A percentile compares a stretch with the other conserved stretches of the same genome.
These are phyloP conservation scores for Zygogramma bicolorata DNA, from an alignment of 2,888 invertebrate species.

Conservation along the genomic window DNA sequence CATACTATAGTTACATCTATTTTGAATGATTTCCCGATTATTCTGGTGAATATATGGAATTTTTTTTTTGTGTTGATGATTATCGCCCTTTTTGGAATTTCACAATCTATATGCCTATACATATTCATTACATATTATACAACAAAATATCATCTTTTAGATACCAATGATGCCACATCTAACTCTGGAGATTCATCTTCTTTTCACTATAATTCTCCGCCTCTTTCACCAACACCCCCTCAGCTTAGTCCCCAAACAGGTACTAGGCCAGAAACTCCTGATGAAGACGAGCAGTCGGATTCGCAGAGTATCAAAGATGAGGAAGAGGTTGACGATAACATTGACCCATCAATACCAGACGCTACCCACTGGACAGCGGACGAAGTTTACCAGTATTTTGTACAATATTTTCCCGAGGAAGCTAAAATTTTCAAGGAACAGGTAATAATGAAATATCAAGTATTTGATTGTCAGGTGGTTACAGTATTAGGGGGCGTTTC, in stretches of 20 bases:
- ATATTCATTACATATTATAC: too few relatives aligned
- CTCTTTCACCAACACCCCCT: conserved; percentile 59
- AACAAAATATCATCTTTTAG: too few relatives aligned
- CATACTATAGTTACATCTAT: too few relatives aligned
- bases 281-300: conserved; percentile 49
- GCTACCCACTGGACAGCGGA: conserved; percentile 85
- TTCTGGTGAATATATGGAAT: too few relatives aligned
- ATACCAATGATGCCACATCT: conserved; percentile 35
- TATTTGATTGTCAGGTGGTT: neutral
- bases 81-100: too few relatives aligned
- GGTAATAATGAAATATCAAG: conserved; percentile 66
- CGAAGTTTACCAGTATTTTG: conserved; percentile 86
- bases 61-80: too few relatives aligned
- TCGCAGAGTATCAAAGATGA: conserved; percentile 57
- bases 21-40: too few relatives aligned
- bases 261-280: conserved; percentile 38
- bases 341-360: conserved; percentile 81
- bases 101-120: too few relatives aligned
- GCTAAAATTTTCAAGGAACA: conserved; percentile 86
- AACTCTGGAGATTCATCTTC: conserved; percentile 40
- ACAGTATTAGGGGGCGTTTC: neutral
- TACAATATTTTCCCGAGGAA: conserved; percentile 81
- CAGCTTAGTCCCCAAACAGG: conserved; percentile 61
- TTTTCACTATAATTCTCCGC: conserved; percentile 44
- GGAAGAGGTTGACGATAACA: conserved; percentile 63